Evolutionary conservation across 2,113 vertebrate species (phyloP), one percentile per base, ranked within the genome.

Genomic region (Pedionomus torquatus): DNA sequence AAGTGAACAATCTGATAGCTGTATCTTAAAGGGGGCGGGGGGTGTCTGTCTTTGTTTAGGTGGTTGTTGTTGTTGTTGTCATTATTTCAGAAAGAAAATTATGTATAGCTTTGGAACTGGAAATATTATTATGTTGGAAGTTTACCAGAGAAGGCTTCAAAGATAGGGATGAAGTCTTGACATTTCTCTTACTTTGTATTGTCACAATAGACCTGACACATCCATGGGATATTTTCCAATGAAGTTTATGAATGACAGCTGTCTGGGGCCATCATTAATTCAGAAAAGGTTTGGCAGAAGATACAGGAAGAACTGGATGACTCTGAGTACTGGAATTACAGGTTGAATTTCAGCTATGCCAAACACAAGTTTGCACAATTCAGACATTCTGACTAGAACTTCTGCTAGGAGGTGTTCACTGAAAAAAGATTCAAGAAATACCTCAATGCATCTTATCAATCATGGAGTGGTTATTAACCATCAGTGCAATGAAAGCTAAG

Each of bases 1-100:
- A 89, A 61, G 23, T 74, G 0, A 75, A 69, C 0, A 1, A 16
- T 54, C 18, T 35, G 28, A 26, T 72, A 9, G 4, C 0, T 20
- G 43, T 74, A 17, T 35, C n/a, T 21, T 46, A 13, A 13, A 13
- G 41, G 19, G 46, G 46, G 46, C 4, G 18, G 46, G 46, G 46
- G 18, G 46, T 46, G 7, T 20, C 12, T 87, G 26, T 44, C 35
- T 54, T 54, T 60, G 5, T 83, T 86, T 80, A 11, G 12, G 41
- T 83, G 54, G 24, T 30, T 83, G 21, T 17, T 91, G 19, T 24
- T 66, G n/a, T 37, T 17, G 7, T 46, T 4, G 0, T 48, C 68
- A 44, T 61, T 89, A 70, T 61, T 70, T 84, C 64, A 74, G 68
- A 93, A 10, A 75, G 17, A 6, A 89, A 84, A 49, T 66, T 75